A percentile compares a stretch with the other conserved stretches of the same genome.
These are phyloP conservation scores for Scaeva pyrastri DNA, from an alignment of 2,888 invertebrate genomes.

Conservation along the genomic window DNA sequence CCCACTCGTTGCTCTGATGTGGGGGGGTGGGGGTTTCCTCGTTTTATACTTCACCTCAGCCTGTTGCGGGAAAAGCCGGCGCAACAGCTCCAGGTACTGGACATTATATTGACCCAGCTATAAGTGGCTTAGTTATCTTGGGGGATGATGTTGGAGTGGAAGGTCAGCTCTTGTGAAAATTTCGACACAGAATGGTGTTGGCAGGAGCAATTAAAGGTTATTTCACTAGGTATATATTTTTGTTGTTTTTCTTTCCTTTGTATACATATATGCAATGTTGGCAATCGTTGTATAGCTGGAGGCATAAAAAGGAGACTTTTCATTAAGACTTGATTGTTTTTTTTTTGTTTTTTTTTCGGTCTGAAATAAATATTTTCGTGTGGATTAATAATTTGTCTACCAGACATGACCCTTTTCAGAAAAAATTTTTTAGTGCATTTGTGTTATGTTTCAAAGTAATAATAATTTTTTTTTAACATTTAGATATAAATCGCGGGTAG, in stretches of 20 bases:
- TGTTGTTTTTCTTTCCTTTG: conserved; percentile 6
- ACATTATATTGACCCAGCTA: conserved; percentile 28
- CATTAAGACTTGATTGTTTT: conserved; percentile 50
- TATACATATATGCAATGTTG: conserved; percentile 6
- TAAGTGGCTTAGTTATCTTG: conserved; percentile 44
- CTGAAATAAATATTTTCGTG: too few relatives aligned
- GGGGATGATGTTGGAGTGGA: background rate
- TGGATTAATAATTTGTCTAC: too few relatives aligned
- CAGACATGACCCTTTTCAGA: too few relatives aligned
- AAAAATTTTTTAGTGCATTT: too few relatives aligned
- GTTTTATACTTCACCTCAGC: conserved; percentile 14
- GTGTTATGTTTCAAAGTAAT: too few relatives aligned
- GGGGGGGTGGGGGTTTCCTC: background rate
- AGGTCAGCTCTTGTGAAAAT: conserved; percentile 35
- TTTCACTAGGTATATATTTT: conserved; percentile 9
- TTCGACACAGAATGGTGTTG: conserved; percentile 49
- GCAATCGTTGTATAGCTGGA: background rate
- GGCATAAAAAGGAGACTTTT: conserved; percentile 37
- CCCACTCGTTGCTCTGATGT: background rate
- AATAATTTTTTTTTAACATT: too few relatives aligned
- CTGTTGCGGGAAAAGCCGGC: conserved; percentile 51
- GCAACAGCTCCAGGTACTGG: conserved; percentile 29
- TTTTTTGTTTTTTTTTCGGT: background rate
- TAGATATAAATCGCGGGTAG: too few relatives aligned
- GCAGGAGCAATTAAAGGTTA: conserved; percentile 46